Evolutionary conservation across 1,140 invertebrate species (phyloP).

Genomic region (Drosophila pseudoananassae): DNA sequence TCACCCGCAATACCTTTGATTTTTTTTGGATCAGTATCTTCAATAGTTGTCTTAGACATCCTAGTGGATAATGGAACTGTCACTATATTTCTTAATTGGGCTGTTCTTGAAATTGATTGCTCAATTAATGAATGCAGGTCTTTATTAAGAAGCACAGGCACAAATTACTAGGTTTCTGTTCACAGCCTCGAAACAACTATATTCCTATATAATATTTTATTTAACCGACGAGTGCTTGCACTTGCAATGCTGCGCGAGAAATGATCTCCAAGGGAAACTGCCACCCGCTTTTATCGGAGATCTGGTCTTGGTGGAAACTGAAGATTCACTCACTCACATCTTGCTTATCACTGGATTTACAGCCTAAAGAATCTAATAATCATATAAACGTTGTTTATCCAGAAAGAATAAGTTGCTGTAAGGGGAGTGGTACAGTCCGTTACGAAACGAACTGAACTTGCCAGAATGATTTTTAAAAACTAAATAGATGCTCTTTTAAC

Average conservation of each 20-base stretch:
- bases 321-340: conserved; percentile 33
- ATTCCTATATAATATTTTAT: conserved; percentile 8
- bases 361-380: conserved; percentile 40
- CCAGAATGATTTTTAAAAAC: not conserved
- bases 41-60: conserved; percentile 43
- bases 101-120: conserved; percentile 41
- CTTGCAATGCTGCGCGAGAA: conserved; percentile 27
- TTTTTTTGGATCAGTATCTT: conserved; percentile 39
- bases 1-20: conserved; percentile 43
- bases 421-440: conserved; percentile 19
- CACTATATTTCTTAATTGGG: conserved; percentile 17
- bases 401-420: conserved; percentile 12
- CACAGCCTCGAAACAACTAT: conserved; percentile 10
- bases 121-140: conserved; percentile 36
- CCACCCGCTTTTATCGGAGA: conserved; percentile 38
- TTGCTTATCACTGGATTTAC: conserved; percentile 43
- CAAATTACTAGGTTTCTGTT: conserved; percentile 13
- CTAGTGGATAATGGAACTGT: not conserved
- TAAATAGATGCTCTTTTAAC: too few species aligned
- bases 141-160: conserved; percentile 31
- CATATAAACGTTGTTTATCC: conserved; percentile 28
- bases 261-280: conserved; percentile 24
- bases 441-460: not conserved
- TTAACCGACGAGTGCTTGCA: conserved; percentile 20
- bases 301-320: conserved; percentile 12